Conservation (phyloP, 2,797 vertebrate genomes). For the Ptychadena robeensis region DNA sequence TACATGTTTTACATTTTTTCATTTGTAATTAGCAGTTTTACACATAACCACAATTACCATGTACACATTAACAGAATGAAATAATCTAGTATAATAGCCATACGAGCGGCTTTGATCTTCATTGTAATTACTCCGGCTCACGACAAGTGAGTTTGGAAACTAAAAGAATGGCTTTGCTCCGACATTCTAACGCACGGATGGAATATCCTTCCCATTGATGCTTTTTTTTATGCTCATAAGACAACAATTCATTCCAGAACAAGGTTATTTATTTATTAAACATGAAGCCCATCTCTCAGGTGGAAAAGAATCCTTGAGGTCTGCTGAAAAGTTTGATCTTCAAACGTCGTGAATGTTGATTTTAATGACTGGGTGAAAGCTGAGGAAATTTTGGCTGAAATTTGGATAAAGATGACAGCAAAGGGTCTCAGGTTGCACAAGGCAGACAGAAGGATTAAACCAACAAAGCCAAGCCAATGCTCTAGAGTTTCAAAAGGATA, state of each 20-base stretch:
- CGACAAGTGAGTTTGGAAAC: constrained; percentile 70
- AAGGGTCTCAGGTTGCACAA: constrained; percentile 77
- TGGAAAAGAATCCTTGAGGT: constrained; percentile 77
- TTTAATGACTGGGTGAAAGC: constrained; percentile 78
- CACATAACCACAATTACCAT: neutral
- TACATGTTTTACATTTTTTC: neutral
- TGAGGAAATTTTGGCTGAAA: constrained; percentile 80
- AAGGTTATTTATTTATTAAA: constrained; percentile 79
- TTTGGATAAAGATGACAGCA: constrained; percentile 85
- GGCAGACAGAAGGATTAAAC: constrained; percentile 81
- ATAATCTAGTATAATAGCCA: constrained; percentile 70
- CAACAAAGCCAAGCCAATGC: constrained; percentile 79
- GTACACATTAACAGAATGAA: constrained; percentile 59
- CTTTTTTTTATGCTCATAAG: constrained; percentile 57
- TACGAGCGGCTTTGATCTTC: constrained; percentile 75
- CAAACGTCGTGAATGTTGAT: constrained; percentile 76
- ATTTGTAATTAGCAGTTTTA: neutral
- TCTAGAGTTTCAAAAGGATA: constrained; percentile 81
- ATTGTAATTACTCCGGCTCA: constrained; percentile 75
- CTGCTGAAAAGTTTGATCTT: constrained; percentile 81
- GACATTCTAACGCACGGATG: constrained; percentile 68
- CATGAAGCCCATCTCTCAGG: constrained; percentile 72
- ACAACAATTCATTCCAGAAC: constrained; percentile 67
- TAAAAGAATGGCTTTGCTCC: constrained; percentile 72
- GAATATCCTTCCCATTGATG: constrained; percentile 67